These are phyloP conservation scores for Philonicus albiceps DNA, from an alignment of 2,888 invertebrate species.

Conservation along the genomic window DNA sequence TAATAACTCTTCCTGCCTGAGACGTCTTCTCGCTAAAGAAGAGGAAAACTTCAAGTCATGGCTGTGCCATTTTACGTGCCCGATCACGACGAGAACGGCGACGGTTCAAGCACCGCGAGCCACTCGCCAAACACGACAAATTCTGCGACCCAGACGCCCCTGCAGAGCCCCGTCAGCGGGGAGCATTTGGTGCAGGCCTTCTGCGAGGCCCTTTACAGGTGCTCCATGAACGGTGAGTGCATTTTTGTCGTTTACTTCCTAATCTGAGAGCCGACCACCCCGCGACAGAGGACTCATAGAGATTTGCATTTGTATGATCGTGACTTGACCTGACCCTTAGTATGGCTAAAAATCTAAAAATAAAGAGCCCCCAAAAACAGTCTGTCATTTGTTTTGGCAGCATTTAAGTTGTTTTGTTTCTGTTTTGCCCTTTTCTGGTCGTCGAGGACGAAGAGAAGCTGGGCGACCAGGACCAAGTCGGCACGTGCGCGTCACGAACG, in stretches of 20 bases:
- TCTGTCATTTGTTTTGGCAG: neutral
- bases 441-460: neutral
- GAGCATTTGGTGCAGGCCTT: slow-evolving; percentile 61
- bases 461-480: neutral
- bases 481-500: neutral
- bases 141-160: slow-evolving; percentile 53
- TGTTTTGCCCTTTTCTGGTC: neutral
- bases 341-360: neutral
- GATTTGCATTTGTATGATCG: neutral
- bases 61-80: slow-evolving; percentile 64
- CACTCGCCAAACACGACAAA: slow-evolving; percentile 60
- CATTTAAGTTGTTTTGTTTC: neutral
- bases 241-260: slow-evolving; percentile 1
- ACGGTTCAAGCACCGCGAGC: slow-evolving; percentile 55
- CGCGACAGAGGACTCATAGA: neutral
- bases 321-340: neutral
- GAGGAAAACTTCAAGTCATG: slow-evolving; percentile 51
- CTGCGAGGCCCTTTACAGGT: slow-evolving; percentile 60
- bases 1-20: neutral
- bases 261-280: neutral
- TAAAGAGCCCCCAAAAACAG: neutral
- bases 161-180: slow-evolving; percentile 55
- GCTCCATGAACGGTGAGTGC: slow-evolving; percentile 58
- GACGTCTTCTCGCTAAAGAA: neutral
- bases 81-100: slow-evolving; percentile 59